Percentiles rank a stretch among this genome's conserved stretches.
Conservation (phyloP, 2,888 invertebrate genomes). For the Lepetodrilus schrolli region DNA sequence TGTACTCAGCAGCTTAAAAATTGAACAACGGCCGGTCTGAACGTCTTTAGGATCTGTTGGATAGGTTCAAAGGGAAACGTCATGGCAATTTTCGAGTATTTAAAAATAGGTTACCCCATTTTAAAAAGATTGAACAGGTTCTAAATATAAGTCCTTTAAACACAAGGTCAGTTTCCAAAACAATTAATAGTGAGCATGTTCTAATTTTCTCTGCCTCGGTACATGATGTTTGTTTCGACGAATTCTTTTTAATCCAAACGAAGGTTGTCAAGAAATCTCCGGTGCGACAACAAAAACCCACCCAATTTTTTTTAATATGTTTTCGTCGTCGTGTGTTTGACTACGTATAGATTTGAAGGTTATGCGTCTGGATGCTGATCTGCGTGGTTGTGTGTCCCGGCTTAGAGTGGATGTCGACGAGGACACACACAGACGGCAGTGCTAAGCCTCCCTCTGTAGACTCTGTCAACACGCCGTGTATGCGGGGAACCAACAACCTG, state of each 20-base stretch:
- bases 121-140: too few species aligned
- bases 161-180: too few species aligned
- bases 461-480: conserved; percentile 9
- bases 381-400: background rate
- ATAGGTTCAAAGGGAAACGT: too few species aligned
- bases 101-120: too few species aligned
- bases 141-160: too few species aligned
- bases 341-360: conserved; percentile 16
- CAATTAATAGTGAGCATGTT: too few species aligned
- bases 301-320: conserved; percentile 14
- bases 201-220: too few species aligned
- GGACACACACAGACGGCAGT: conserved; percentile 13
- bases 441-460: conserved; percentile 6
- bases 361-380: background rate
- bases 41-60: too few species aligned
- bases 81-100: too few species aligned
- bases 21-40: too few species aligned
- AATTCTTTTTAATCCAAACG: conserved; percentile 6
- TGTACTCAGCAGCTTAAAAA: too few species aligned
- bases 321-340: background rate
- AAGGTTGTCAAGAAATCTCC: conserved; percentile 3
- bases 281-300: background rate
- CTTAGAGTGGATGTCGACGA: background rate
- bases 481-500: conserved; percentile 24
- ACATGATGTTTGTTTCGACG: background rate